A percentile compares a stretch with the other conserved stretches of the same genome.
phyloP scores from a whole-genome alignment of 2,113 vertebrate genomes.

The Redunca redunca region DNA sequence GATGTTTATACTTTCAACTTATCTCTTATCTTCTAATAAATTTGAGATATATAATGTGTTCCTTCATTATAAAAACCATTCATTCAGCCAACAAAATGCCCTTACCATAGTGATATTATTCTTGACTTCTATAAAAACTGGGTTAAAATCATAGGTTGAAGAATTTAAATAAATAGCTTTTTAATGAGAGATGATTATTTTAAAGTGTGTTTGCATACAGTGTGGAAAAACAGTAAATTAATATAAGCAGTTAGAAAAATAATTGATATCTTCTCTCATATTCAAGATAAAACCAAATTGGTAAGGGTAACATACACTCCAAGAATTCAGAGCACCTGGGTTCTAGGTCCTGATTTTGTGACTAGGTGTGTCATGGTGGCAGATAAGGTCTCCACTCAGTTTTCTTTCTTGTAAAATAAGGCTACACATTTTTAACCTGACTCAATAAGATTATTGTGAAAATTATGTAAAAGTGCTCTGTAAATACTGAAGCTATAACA shows the following conservation, averaged over 20 bases:
- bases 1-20: not conserved
- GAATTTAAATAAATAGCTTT: not conserved
- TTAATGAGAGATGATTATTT: not conserved
- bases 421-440: not conserved
- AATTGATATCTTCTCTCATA: not conserved
- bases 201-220: not conserved
- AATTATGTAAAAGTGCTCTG: not conserved
- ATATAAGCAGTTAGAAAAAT: not conserved
- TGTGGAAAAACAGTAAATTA: not conserved
- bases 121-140: not conserved
- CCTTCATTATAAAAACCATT: not conserved
- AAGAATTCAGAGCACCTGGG: not conserved
- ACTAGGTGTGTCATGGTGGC: not conserved
- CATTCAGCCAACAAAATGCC: not conserved
- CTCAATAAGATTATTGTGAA: not conserved
- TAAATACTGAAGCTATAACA: not conserved
- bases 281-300: not conserved
- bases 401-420: not conserved
- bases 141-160: not conserved
- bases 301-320: no score
- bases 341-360: not conserved
- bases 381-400: not conserved
- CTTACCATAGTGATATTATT: not conserved
- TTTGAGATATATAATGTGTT: not conserved
- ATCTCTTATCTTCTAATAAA: not conserved